Percentiles rank a stretch among this genome's conserved stretches.
Evolutionary conservation across 2,888 invertebrate genomes (phyloP).

Genomic region (Plagodis pulveraria): DNA sequence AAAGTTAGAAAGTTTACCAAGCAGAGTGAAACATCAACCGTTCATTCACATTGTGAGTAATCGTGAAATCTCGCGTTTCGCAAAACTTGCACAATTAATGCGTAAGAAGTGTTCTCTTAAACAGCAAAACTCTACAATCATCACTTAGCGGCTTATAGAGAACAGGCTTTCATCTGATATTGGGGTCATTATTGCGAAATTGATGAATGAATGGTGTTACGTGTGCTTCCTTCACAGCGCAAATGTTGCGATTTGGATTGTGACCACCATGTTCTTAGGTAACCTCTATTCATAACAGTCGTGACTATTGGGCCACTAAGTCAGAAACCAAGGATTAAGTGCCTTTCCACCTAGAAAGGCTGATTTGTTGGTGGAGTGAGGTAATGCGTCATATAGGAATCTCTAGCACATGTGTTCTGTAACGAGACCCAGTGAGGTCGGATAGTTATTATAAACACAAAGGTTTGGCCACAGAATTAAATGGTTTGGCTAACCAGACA

Average conservation of each 20-base stretch:
- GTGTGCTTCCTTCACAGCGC: background rate
- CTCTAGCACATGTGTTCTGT: no score
- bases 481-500: no score
- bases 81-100: constrained; percentile 30
- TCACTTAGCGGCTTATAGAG: constrained; percentile 10
- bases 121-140: constrained; percentile 12
- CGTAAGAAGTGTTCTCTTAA: constrained; percentile 12
- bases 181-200: constrained; percentile 11
- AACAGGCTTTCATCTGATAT: constrained; percentile 22
- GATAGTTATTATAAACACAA: no score
- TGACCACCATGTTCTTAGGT: no score
- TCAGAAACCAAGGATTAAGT: no score
- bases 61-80: constrained; percentile 32
- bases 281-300: no score
- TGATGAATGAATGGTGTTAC: constrained; percentile 9
- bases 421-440: no score
- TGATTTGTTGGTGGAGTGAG: no score
- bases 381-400: no score
- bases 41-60: constrained; percentile 37
- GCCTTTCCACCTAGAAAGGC: no score
- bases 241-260: background rate
- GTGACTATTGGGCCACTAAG: no score
- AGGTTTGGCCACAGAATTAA: no score
- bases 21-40: constrained; percentile 26
- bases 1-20: constrained; percentile 35